Base-by-base conservation (phyloP, 1,140 invertebrate genomes). In the Leptinotarsa lineolata region DNA sequence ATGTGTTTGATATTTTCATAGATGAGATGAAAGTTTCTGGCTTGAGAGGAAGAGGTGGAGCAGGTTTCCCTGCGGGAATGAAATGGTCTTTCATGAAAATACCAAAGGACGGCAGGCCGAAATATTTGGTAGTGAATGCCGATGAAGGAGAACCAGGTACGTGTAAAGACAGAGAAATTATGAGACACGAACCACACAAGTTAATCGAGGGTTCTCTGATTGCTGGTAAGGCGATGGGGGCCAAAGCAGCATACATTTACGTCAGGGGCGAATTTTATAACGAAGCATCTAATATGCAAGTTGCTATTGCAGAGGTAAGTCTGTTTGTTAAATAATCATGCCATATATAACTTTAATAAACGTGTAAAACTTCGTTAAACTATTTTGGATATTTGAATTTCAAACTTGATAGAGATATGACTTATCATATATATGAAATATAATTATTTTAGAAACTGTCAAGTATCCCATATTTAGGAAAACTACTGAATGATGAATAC, bases 41-140 rank as follows among this genome's bases (percentile, higher is more conserved):
- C 67, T 86, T 99, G 2, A 89, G 98, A 81, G 98, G 98, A 16
- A 89, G 98, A 72, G 98, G 98, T 64, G 98, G 98, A 6, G 98
- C 98, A 78, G 98, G 98, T 78, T 99, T 99, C 82, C 98, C 98
- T 11, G 94, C 96, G 65, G 98, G 98, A 48, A 97, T 99, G 95
- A 99, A 99, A 87, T 99, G 98, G 98, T 97, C 97, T 44, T 99
- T 99, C 85, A 99, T 99, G 98, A 98, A 97, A 81, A 99, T 99
- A 84, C 98, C 98, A 1, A 92, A 92, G 3, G 98, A 99, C 89
- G 97, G 97, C n/a, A 91, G 97, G 74, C 98, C 97, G 4, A 99
- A 98, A 82, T 99, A 99, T 86, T 86, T 99, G 68, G 97, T 99
- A 12, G 95, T 99, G 0, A 99, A 99, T 87, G 98, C 96, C 76